Conservation (phyloP, 2,888 invertebrate genomes). For the Apodemia mormo region DNA sequence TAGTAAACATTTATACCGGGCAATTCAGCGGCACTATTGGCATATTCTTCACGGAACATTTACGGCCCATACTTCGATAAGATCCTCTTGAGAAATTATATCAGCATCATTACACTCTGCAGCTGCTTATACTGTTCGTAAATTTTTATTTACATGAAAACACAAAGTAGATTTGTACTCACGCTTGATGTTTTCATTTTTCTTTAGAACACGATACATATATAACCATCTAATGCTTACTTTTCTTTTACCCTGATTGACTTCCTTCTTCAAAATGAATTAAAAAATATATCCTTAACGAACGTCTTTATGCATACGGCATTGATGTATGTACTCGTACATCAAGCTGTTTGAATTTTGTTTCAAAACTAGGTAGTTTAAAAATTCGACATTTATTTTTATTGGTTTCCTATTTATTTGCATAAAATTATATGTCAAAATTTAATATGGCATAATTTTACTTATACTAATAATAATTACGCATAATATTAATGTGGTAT, state of each 20-base stretch:
- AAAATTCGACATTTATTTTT: no score
- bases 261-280: no score
- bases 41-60: conserved; percentile 50
- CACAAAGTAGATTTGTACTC: neutral
- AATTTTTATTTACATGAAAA: conserved; percentile 11
- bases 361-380: no score
- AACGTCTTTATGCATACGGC: no score
- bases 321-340: no score
- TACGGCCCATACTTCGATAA: conserved; percentile 53
- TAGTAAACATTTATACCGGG: neutral
- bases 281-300: no score
- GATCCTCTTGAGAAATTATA: conserved; percentile 61
- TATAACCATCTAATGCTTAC: neutral
- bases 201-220: neutral
- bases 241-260: neutral
- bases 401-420: no score
- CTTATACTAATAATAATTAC: no score
- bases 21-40: neutral
- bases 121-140: conserved; percentile 44
- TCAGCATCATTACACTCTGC: conserved; percentile 62
- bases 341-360: no score
- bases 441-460: no score
- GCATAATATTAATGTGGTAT: no score
- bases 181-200: neutral
- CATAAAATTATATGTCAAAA: no score